These are phyloP conservation scores for Zosterops pallidus DNA, from an alignment of 2,113 vertebrate genomes.

Conservation along the genomic window DNA sequence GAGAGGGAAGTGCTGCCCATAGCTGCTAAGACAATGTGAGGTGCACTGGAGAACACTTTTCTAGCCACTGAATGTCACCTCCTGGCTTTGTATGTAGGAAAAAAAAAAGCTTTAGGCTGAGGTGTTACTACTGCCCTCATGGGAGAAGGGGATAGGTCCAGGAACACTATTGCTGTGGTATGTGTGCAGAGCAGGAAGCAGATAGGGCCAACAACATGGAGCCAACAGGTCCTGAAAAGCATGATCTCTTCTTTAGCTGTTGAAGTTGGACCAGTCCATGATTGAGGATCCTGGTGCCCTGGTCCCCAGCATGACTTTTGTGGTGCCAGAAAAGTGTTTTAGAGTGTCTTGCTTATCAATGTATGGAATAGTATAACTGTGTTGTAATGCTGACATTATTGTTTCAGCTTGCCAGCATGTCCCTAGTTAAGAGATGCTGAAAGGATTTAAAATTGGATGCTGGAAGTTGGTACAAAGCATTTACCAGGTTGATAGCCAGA, in stretches of 20 bases:
- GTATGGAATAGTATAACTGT: neutral
- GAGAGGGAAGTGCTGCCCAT: neutral
- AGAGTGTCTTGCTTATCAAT: neutral
- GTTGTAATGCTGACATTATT: neutral
- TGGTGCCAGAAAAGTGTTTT: neutral
- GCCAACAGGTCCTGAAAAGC: neutral
- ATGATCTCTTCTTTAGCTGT: neutral
- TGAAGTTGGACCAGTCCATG: neutral
- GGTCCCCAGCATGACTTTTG: neutral
- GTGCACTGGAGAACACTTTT: neutral
- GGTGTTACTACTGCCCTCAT: neutral
- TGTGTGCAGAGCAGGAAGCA: neutral
- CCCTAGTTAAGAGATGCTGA: neutral
- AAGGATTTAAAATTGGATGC: neutral
- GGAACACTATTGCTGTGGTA: neutral
- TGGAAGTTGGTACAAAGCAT: neutral
- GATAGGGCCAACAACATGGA: neutral
- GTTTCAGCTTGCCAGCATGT: neutral
- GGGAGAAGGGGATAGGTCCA: fast-evolving
- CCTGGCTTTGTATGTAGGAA: neutral
- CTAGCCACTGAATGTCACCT: neutral
- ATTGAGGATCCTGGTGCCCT: neutral
- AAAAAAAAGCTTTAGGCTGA: neutral
- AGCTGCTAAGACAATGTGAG: neutral
- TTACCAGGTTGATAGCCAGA: neutral